phyloP scores from a whole-genome alignment of 2,113 vertebrate species.

The Xenopus borealis region DNA sequence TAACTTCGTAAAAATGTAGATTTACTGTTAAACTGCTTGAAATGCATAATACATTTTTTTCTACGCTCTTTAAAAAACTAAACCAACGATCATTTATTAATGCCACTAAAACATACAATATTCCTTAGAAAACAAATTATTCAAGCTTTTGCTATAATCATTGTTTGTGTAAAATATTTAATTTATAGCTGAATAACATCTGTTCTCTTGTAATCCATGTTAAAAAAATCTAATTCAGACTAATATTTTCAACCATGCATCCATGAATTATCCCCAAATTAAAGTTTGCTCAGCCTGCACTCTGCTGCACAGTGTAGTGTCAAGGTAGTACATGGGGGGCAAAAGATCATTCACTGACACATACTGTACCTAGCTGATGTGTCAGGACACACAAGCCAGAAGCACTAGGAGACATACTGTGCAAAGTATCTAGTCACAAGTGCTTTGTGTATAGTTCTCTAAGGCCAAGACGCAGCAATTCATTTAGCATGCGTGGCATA shows the following conservation, averaged over 20 bases:
- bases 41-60: not conserved
- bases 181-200: slow-evolving; percentile 6
- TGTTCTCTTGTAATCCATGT: slow-evolving; percentile 2
- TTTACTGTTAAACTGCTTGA: slow-evolving; percentile 13
- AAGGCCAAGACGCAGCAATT: no score
- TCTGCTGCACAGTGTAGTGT: no score
- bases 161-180: slow-evolving; percentile 13
- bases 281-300: no score
- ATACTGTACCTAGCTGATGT: no score
- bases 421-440: no score
- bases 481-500: no score
- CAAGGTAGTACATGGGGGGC: no score
- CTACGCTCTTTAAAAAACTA: not conserved
- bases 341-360: no score
- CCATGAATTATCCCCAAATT: no score
- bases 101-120: slow-evolving; percentile 1
- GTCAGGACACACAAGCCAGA: no score
- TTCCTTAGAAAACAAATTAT: not conserved
- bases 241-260: not conserved
- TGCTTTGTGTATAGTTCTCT: no score
- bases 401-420: no score
- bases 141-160: slow-evolving; percentile 16
- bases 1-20: slow-evolving; percentile 5
- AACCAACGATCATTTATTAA: slow-evolving; percentile 13
- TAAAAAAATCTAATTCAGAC: not conserved